phyloP scores from a whole-genome alignment of 2,113 vertebrate species.

The Lathamus discolor region DNA sequence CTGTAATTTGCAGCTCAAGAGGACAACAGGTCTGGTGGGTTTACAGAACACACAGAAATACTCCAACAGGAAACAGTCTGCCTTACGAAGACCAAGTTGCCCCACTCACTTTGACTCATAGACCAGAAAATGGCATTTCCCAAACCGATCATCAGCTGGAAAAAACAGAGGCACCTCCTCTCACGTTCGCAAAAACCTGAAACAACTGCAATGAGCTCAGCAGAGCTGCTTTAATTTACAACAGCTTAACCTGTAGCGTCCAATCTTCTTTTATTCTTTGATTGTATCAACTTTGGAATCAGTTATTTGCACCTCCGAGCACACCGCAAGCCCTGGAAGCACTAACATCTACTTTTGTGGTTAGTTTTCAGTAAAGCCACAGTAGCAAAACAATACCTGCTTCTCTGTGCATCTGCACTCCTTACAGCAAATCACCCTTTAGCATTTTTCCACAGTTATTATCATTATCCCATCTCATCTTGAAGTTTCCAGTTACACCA shows the following conservation, averaged over 20 bases:
- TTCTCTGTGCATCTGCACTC: neutral
- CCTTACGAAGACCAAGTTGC: neutral
- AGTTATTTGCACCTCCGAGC: neutral
- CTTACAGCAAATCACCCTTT: neutral
- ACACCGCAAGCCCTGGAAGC: neutral
- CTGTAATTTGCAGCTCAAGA: slow-evolving; percentile 64
- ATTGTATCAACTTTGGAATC: slow-evolving; percentile 12
- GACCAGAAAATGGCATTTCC: neutral
- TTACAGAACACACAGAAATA: neutral
- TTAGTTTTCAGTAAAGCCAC: neutral
- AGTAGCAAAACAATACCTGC: neutral
- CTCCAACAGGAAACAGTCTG: neutral
- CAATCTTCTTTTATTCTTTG: slow-evolving; percentile 17
- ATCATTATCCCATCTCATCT: neutral
- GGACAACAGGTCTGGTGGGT: slow-evolving; percentile 69
- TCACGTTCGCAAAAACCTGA: neutral
- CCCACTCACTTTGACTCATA: neutral
- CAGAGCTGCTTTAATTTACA: slow-evolving; percentile 21
- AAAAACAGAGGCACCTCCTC: neutral
- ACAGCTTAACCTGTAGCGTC: slow-evolving; percentile 27
- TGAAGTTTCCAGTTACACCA: neutral
- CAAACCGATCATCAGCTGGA: neutral
- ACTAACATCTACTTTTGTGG: neutral
- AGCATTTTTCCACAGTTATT: neutral
- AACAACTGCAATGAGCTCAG: neutral